A percentile compares a stretch with the other conserved stretches of the same genome.
These are phyloP conservation scores for Oophaga pumilio DNA, from an alignment of 2,113 vertebrate genomes.

Conservation along the genomic window DNA sequence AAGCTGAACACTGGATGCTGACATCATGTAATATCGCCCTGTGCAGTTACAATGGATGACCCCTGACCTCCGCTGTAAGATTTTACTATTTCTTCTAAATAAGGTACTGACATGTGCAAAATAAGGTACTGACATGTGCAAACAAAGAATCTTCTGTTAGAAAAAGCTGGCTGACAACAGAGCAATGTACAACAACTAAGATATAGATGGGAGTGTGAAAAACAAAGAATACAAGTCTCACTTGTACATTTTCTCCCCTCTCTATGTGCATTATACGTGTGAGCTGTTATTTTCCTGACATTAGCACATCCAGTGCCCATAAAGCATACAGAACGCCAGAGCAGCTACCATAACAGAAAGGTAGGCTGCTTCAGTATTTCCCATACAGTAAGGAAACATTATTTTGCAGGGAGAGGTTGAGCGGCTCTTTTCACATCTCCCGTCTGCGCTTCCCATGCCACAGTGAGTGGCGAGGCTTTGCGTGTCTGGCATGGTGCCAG, in stretches of 20 bases:
- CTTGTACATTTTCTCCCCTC: background rate
- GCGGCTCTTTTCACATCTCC: conserved; percentile 42
- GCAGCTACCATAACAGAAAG: background rate
- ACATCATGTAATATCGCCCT: too few relatives aligned
- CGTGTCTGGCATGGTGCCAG: conserved; percentile 89
- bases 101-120: background rate
- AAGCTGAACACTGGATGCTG: too few relatives aligned
- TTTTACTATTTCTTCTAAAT: background rate
- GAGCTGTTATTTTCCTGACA: background rate
- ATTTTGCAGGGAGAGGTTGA: background rate
- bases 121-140: too few relatives aligned
- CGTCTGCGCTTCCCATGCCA: conserved; percentile 82
- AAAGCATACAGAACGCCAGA: background rate
- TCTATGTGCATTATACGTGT: background rate
- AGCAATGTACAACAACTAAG: too few relatives aligned
- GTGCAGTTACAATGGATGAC: too few relatives aligned
- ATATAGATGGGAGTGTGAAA: too few relatives aligned
- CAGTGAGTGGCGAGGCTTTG: conserved; percentile 76
- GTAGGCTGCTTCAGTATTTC: background rate
- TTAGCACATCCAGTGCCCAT: background rate
- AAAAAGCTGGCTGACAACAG: too few relatives aligned
- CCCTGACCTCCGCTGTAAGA: too few relatives aligned
- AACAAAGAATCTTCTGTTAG: too few relatives aligned
- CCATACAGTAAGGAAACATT: background rate
- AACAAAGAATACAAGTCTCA: background rate